phyloP scores from a whole-genome alignment of 2,113 vertebrate genomes.

The Meles meles region DNA sequence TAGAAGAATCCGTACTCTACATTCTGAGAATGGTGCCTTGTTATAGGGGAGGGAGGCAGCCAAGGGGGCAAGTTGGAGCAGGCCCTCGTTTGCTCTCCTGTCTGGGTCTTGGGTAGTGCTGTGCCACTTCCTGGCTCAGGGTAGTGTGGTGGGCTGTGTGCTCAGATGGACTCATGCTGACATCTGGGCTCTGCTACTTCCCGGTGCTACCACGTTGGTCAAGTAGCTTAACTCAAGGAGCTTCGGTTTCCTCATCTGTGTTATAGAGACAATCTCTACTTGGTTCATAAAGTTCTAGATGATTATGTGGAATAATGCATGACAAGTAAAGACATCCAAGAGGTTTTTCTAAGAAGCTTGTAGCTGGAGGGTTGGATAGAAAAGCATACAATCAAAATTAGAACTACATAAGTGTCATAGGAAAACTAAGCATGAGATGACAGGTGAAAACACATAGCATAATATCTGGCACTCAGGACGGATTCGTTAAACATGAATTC shows the following conservation, averaged over 20 bases:
- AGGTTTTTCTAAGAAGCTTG: not conserved
- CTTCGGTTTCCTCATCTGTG: not conserved
- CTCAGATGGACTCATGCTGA: accelerated
- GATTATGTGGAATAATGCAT: not conserved
- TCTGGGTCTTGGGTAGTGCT: not conserved
- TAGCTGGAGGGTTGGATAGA: not conserved
- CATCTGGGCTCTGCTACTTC: not conserved
- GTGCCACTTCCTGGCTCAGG: not conserved
- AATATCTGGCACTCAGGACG: not conserved
- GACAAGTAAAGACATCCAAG: not conserved
- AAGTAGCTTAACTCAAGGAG: not conserved
- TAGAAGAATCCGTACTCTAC: not conserved
- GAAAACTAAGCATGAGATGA: not conserved
- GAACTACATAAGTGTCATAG: not conserved
- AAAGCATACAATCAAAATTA: not conserved
- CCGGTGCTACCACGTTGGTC: not conserved
- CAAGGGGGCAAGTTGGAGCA: not conserved
- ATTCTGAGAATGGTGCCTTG: not conserved
- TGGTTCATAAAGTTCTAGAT: not conserved
- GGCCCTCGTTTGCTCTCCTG: not conserved
- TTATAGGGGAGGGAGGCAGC: not conserved
- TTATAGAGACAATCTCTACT: not conserved
- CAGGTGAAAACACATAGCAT: not conserved
- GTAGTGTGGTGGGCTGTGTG: not conserved
- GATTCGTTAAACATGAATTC: not conserved